Percentiles rank a stretch among this genome's conserved stretches.
These are phyloP conservation scores for Meganola albula DNA, from an alignment of 2,888 invertebrate genomes.

Conservation along the genomic window DNA sequence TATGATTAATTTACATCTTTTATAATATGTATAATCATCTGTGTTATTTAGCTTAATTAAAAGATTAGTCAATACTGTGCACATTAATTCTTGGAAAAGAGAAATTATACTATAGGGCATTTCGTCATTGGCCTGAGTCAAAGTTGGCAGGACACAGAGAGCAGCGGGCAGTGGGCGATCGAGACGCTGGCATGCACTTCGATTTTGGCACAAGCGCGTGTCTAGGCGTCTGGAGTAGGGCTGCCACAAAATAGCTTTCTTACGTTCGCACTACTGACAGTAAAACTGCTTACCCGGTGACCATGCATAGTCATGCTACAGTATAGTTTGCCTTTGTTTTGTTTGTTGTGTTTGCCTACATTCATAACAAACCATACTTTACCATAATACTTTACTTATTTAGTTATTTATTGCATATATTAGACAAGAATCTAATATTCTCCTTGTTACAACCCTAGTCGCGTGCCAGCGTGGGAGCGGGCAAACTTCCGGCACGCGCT, in stretches of 20 bases:
- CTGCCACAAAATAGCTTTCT: too few relatives aligned
- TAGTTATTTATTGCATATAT: too few relatives aligned
- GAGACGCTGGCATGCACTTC: constrained; percentile 25
- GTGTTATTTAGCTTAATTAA: constrained; percentile 3
- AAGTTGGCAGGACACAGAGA: constrained; percentile 14
- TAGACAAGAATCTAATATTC: constrained; percentile 22
- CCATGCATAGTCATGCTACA: too few relatives aligned
- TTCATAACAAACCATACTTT: too few relatives aligned
- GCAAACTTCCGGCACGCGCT: constrained; percentile 58
- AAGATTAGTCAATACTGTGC: not conserved
- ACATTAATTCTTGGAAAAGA: not conserved
- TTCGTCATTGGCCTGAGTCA: constrained; percentile 2
- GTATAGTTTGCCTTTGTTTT: too few relatives aligned
- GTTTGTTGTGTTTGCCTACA: too few relatives aligned
- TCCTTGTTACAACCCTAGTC: constrained; percentile 13
- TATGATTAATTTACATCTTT: constrained; percentile 14
- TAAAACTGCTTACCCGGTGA: too few relatives aligned
- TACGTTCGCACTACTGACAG: too few relatives aligned
- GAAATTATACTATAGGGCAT: not conserved
- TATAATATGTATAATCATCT: constrained; percentile 12
- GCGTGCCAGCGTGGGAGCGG: constrained; percentile 71
- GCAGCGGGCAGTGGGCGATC: constrained; percentile 19
- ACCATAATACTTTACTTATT: too few relatives aligned
- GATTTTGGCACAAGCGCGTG: constrained; percentile 29
- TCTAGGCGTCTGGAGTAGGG: not conserved